These are phyloP conservation scores for Seriola quinqueradiata DNA, from an alignment of 2,113 vertebrate genomes.

Conservation along the genomic window DNA sequence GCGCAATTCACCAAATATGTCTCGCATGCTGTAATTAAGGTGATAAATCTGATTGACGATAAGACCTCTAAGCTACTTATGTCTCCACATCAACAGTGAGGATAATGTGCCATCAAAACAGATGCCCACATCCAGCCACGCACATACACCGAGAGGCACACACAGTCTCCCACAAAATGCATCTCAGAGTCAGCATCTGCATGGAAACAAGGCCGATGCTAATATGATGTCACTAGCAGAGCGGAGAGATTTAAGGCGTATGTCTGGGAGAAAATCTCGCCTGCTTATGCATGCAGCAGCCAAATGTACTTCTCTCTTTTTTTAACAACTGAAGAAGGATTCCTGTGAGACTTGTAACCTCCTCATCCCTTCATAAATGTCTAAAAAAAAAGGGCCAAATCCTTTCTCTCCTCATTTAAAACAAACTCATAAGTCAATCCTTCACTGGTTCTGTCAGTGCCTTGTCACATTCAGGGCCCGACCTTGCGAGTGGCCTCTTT, in stretches of 20 bases:
- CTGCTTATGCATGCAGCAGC: constrained; percentile 63
- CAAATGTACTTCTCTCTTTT: constrained; percentile 38
- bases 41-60: constrained; percentile 76
- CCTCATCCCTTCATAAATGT: constrained; percentile 48
- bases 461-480: constrained; percentile 58
- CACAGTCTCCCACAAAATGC: constrained; percentile 30
- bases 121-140: not conserved
- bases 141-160: not conserved
- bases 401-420: constrained; percentile 66
- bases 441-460: constrained; percentile 58
- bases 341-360: constrained; percentile 48
- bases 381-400: constrained; percentile 36
- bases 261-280: constrained; percentile 53
- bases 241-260: constrained; percentile 59
- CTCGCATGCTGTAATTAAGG: constrained; percentile 72
- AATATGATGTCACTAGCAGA: constrained; percentile 55
- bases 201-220: constrained; percentile 66
- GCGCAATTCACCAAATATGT: constrained; percentile 50
- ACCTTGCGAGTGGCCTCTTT: constrained; percentile 57
- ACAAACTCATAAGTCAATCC: constrained; percentile 68
- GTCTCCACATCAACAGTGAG: constrained; percentile 50
- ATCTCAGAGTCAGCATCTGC: constrained; percentile 51
- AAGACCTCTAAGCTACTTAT: constrained; percentile 69
- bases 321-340: constrained; percentile 43
- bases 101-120: constrained; percentile 58